Base-by-base conservation (phyloP, 2,888 invertebrate species). In the Paralinhomoeus sp. region DNA sequence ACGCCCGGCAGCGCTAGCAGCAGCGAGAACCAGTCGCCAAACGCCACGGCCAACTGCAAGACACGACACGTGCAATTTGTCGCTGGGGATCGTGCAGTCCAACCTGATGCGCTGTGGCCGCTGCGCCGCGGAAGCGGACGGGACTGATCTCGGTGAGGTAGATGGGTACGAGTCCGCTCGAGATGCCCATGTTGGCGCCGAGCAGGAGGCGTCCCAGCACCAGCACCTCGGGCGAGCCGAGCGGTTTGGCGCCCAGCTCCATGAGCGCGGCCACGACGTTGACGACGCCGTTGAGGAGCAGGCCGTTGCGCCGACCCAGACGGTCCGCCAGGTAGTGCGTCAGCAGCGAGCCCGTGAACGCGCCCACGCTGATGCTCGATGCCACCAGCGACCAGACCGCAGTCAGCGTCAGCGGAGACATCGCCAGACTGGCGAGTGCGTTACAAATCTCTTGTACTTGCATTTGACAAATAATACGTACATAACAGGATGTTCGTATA, bases 131-230 rank as follows among this genome's bases (percentile, higher is more conserved):
- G 33, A 60, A 60, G 24, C 54, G 52, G 1, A 55, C 48, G 0
- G 66, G 59, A 1, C 65, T 61, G 35, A 67, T 62, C 51, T 68
- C 68, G 48, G 65, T 62, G 27, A 67, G 51, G 48, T 66, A 67
- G 43, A 64, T 49, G 1, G 64, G 63, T 12, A 59, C 56, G n/a
- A 64, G 47, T 0, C 62, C 27, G 12, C 27, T 27, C 7, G 7
- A 5, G 5, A 27, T 27, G 27, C 27, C 27, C 27, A 27, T 35
- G 35, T 56, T 37, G 63, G 50, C 45, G 62, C 63, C 17, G 2
- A 21, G 13, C 3, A 37, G 5, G 9, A 62, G 45, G 18, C 67
- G 53, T 2, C 67, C 67, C n/a, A 62, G 44, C 18, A 67, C 64
- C 31, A 67, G 52, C 54, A 67, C 56, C 49, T 67, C 67, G 24